Base-by-base conservation (phyloP, 2,888 invertebrate genomes). In the Ochlodes sylvanus region DNA sequence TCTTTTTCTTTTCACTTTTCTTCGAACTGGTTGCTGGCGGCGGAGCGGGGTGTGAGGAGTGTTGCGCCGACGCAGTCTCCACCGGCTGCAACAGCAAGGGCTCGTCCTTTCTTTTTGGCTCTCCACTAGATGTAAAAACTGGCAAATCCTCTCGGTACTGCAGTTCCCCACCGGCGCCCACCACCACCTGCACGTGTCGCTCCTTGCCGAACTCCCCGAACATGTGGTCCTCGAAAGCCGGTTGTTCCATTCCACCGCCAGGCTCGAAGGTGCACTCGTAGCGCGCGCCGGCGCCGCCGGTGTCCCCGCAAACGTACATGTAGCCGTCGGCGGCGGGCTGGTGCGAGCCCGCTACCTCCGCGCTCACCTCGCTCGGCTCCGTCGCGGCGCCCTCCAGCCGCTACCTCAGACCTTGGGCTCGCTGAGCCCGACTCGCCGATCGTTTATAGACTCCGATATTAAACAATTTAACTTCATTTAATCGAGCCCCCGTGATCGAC, bases 1-100 rank as follows among this genome's bases (percentile, higher is more conserved):
- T 95, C 86, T 97, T 97, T 88, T 98, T 97, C 86, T 96, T 96
- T 66, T 95, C 96, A 80, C 96, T 97, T 77, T 96, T 96, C 80
- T 95, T 96, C 72, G 95, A 95, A 7, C 94, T 89, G 10, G 94
- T 55, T 72, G 89, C 73, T 55, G 92, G 74, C 69, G 94, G 77
- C 75, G 92, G 93, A 76, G 81, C 87, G 21, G 85, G 94, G 41
- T 81, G 84, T 1, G 81, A 78, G 50, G 72, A 81, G 77, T 61
- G 86, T 76, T 71, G 85, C 80, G 63, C 79, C 27, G 86, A 84
- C 12, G 91, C 89, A 9, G 84, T 74, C 42, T 89, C 92, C 52
- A 83, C 85, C 54, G 88, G 77, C 78, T 86, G 90, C 82, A 85
- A 91, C 82, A 89, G 73, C 73, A 90, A 75, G 17, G 89, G 87